These are phyloP conservation scores for Gadopsis bispinosus DNA, from an alignment of 2,797 vertebrate genomes.

Conservation along the genomic window DNA sequence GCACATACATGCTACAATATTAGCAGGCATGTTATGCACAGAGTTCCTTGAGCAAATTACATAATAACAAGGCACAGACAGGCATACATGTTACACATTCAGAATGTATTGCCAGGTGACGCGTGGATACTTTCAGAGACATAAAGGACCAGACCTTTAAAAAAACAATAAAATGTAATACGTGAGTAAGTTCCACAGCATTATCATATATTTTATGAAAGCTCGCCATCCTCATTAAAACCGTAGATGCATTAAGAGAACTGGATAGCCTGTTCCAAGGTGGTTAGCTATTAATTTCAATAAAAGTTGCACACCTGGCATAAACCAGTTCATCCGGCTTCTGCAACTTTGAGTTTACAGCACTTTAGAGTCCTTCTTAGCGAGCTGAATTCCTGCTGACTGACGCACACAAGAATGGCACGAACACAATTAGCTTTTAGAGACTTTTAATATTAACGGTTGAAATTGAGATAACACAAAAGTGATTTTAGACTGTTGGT, in stretches of 20 bases:
- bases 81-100: not conserved
- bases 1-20: not conserved
- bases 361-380: not conserved
- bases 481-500: not conserved
- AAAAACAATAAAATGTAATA: not conserved
- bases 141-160: not conserved
- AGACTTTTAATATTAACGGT: not conserved
- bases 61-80: constrained; percentile 4
- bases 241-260: not conserved
- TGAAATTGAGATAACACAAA: no score
- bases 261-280: not conserved
- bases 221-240: not conserved
- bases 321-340: not conserved
- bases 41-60: not conserved
- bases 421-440: not conserved
- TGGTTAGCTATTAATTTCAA: not conserved
- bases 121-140: not conserved
- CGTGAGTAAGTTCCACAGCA: not conserved
- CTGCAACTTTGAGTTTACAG: not conserved
- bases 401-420: not conserved
- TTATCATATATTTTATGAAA: constrained; percentile 4
- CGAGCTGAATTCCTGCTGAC: not conserved
- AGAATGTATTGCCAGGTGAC: not conserved
- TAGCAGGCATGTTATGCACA: not conserved
- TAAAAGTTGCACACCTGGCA: not conserved